A percentile compares a stretch with the other conserved stretches of the same genome.
These are phyloP conservation scores for Pheosia gnoma DNA, from an alignment of 2,888 invertebrate species.

Conservation along the genomic window DNA sequence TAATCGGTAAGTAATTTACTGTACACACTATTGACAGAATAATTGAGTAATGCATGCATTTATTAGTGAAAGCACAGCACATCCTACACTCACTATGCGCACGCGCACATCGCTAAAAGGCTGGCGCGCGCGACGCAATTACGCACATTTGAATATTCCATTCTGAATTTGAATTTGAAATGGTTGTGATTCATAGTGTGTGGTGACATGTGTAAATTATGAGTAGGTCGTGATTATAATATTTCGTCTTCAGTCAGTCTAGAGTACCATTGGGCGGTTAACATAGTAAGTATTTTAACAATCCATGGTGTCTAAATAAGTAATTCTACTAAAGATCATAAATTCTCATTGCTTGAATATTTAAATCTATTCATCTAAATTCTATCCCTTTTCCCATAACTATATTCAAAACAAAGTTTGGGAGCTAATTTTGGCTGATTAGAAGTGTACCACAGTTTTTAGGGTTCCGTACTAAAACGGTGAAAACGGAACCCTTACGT, in stretches of 20 bases:
- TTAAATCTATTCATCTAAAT: too few species aligned
- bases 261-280: too few species aligned
- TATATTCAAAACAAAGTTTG: too few species aligned
- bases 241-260: neutral
- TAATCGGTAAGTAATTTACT: neutral
- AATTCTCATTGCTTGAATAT: too few species aligned
- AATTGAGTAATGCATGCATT: slow-evolving; percentile 54
- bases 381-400: too few species aligned
- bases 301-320: too few species aligned
- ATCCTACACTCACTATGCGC: slow-evolving; percentile 60
- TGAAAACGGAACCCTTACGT: too few species aligned
- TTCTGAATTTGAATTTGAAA: slow-evolving; percentile 68
- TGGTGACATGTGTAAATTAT: slow-evolving; percentile 10
- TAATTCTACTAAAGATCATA: too few species aligned
- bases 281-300: too few species aligned
- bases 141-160: slow-evolving; percentile 70
- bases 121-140: slow-evolving; percentile 57
- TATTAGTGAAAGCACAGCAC: slow-evolving; percentile 56
- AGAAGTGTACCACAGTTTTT: too few species aligned
- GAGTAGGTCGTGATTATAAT: neutral
- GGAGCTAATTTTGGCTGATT: too few species aligned
- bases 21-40: slow-evolving; percentile 33
- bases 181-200: slow-evolving; percentile 58
- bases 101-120: slow-evolving; percentile 43
- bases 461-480: too few species aligned